phyloP scores from a whole-genome alignment of 2,888 invertebrate species.

The Pardosa pseudoannulata region DNA sequence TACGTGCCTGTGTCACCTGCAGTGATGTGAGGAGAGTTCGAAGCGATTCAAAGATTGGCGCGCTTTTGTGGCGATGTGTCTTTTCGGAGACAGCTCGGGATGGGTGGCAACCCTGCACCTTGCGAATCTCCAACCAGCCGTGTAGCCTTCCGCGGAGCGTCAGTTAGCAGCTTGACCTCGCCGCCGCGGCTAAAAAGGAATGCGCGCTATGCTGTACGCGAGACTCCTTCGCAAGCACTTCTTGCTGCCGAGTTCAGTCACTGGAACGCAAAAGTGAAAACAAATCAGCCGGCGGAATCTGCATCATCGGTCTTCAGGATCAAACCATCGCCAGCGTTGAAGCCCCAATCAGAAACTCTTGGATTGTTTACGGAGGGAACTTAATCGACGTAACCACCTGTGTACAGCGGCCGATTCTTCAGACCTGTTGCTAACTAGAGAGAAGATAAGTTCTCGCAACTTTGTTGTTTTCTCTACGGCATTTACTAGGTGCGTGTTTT shows the following conservation, averaged over 20 bases:
- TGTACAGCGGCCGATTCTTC: slow-evolving; percentile 4
- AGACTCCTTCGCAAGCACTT: slow-evolving; percentile 2
- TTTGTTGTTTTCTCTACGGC: slow-evolving; percentile 40
- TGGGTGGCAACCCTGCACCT: slow-evolving; percentile 53
- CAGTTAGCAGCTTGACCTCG: slow-evolving; percentile 68
- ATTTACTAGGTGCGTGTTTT: not conserved
- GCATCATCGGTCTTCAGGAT: slow-evolving; percentile 3
- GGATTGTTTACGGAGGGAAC: slow-evolving; percentile 21
- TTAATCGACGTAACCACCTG: slow-evolving; percentile 20
- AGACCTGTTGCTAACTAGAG: slow-evolving; percentile 46
- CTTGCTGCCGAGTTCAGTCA: slow-evolving; percentile 30
- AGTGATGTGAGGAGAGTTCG: not conserved
- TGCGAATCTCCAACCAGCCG: slow-evolving; percentile 50
- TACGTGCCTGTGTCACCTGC: not conserved
- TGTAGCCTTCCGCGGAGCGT: slow-evolving; percentile 64
- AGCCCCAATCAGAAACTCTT: slow-evolving; percentile 14
- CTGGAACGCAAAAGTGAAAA: slow-evolving; percentile 46
- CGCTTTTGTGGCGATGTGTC: slow-evolving; percentile 4
- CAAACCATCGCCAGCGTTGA: not conserved
- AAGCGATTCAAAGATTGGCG: not conserved
- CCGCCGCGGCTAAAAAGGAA: not conserved
- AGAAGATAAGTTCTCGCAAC: slow-evolving; percentile 29
- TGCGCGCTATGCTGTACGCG: slow-evolving; percentile 6
- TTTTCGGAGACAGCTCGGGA: not conserved
- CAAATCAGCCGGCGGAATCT: slow-evolving; percentile 17